Evolutionary conservation across 2,113 vertebrate genomes (phyloP).

Genomic region (Herpetotheres cachinnans): DNA sequence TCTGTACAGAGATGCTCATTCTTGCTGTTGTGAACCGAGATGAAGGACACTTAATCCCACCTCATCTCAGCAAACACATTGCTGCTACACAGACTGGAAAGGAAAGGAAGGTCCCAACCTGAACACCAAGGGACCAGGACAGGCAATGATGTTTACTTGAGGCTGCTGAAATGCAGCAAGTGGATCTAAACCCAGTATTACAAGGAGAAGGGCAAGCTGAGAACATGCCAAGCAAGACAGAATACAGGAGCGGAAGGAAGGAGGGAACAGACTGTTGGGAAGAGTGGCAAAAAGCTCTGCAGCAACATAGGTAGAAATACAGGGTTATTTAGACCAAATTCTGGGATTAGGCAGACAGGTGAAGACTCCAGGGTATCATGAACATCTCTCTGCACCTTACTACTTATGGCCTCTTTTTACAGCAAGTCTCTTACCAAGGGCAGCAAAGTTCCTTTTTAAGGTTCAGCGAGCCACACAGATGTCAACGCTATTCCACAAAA

Average conservation of each 20-base stretch:
- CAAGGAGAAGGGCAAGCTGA: background rate
- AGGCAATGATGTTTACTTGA: background rate
- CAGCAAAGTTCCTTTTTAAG: background rate
- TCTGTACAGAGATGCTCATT: background rate
- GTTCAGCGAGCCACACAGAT: background rate
- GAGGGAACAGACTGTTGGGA: background rate
- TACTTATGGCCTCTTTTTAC: background rate
- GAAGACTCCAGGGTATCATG: background rate
- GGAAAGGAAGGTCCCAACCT: background rate
- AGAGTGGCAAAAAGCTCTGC: background rate
- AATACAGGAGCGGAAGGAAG: background rate
- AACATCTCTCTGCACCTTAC: background rate
- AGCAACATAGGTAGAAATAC: background rate
- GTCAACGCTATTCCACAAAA: background rate
- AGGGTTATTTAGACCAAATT: background rate
- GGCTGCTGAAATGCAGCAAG: fast-evolving
- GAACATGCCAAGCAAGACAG: fast-evolving
- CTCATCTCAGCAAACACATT: background rate
- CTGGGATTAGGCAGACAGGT: background rate
- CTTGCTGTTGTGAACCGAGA: background rate
- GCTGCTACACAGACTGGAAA: fast-evolving
- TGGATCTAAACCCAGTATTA: background rate
- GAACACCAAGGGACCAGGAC: background rate
- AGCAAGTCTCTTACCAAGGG: background rate
- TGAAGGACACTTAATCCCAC: background rate